Evolutionary conservation across 2,888 invertebrate genomes (phyloP), one percentile per base, ranked within the genome.

Genomic region (Drosophila testacea): DNA sequence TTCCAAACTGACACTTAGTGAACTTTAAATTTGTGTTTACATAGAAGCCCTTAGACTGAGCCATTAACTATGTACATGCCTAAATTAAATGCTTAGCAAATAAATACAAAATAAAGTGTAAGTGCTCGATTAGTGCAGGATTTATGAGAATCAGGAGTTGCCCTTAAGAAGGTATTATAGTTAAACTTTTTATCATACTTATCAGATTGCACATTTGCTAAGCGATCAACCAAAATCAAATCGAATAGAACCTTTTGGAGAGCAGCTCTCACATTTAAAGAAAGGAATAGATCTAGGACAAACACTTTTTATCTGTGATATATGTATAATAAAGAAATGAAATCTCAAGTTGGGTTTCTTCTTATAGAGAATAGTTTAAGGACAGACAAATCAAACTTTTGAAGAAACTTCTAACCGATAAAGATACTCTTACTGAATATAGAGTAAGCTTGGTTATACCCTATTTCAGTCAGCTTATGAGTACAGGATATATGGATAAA

Each of bases 41-140:
- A 13, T 61, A 36, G 52, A 36, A 44, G 42, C 16, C 42, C 34
- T 36, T 16, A 16, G 16, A 61, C 13, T 9, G 52, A 11, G 7
- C 28, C n/a, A 42, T 60, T 52, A 16, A 52, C 41, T 42, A 36
- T 16, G 52, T 22, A 51, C 11, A 22, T 50, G n/a, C 9, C 9
- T 36, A 50, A 47, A 30, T 47, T 0, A 9, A 32, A 32, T 32
- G 9, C 7, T 2, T 32, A 6, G 32, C 7, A 30, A 5, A 30
- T 30, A 30, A 30, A 30, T 5, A 7, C 30, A 30, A 30, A 30
- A 30, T 30, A 1, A 30, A 30, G 32, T 32, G 32, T 32, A 9
- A 32, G 32, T 48, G 36, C 22, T 11, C 11, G 6, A 2, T 10
- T 22, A 32, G 32, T 48, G 50, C 36, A 16, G 34, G 10, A 2